Base-by-base conservation (phyloP, 1,140 invertebrate species). In the Asbolus verrucosus region DNA sequence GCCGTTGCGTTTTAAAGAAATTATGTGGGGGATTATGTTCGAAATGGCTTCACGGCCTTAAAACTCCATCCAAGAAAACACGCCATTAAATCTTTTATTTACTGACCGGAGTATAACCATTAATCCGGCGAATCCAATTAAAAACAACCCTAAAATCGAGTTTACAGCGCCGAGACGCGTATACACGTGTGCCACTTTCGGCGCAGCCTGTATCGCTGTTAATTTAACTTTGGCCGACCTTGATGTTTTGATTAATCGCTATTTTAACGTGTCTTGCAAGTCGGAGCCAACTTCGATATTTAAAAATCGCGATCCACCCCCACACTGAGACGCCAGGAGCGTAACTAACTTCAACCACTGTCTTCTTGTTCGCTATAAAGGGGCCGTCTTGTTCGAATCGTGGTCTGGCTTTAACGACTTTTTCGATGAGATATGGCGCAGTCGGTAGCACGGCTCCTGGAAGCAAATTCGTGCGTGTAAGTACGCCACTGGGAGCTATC, bases 1-100 rank as follows among this genome's bases (percentile, higher is more conserved):
- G 59, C 6, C 59, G 30, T 62, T 62, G 36, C 59, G 59, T 62
- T 62, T 62, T 62, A 62, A 62, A 62, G 59, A 62, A 62, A 62
- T 62, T 62, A 62, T 62, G 59, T 62, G 59, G 59, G 9, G 59
- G 46, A 54, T 54, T 54, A 54, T 54, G 46, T 54, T 54, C 21
- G 46, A 54, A 54, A 54, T 54, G 27, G 46, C 46, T 54, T 54
- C 46, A 54, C 27, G 46, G 46, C 21, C 46, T 54, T 54, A 54
- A 43, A 54, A 54, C 46, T 54, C 46, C 21, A 54, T 30, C 46
- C 46, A 54, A 54, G 46, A 54, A 54, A 54, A 54, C 27, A 54
- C 46, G 46, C 46, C 11, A 24, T 54, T 54, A 54, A 54, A 54
- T 54, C 46, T 54, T 54, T 54, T 54, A 54, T 54, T 54, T 54